phyloP scores from a whole-genome alignment of 64 coral and sea anemone genomes.

The Dendrophyllia cribrosa region DNA sequence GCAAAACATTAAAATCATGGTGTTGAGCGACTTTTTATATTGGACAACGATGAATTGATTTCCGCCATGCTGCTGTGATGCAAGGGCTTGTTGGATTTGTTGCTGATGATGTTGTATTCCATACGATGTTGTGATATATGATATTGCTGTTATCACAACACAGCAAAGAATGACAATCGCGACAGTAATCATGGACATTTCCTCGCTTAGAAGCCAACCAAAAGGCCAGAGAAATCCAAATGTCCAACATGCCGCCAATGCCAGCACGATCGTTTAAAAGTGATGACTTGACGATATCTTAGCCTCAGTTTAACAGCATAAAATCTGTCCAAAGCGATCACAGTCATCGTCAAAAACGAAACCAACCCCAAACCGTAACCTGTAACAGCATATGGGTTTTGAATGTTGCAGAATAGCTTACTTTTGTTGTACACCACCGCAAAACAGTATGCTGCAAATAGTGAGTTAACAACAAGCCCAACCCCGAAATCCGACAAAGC shows the following conservation, averaged over 20 bases:
- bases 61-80: neutral
- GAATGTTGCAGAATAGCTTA: slow-evolving; percentile 9
- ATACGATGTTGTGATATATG: neutral
- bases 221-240: neutral
- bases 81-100: neutral
- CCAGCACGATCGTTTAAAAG: neutral
- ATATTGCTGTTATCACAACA: neutral
- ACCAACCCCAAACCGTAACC: neutral
- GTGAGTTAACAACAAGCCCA: slow-evolving; percentile 13
- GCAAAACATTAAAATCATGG: neutral
- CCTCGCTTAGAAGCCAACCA: neutral
- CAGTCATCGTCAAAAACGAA: slow-evolving; percentile 5
- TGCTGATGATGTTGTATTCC: neutral
- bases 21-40: neutral
- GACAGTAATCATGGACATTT: no score
- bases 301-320: neutral
- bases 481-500: slow-evolving; percentile 53
- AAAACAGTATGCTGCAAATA: slow-evolving; percentile 34
- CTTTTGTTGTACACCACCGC: neutral
- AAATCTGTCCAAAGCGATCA: neutral
- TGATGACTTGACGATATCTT: neutral
- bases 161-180: neutral
- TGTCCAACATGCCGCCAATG: neutral
- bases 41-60: neutral
- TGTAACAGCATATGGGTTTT: neutral